These are phyloP conservation scores for Cephus nigrinus DNA, from an alignment of 2,888 invertebrate genomes.

Conservation along the genomic window DNA sequence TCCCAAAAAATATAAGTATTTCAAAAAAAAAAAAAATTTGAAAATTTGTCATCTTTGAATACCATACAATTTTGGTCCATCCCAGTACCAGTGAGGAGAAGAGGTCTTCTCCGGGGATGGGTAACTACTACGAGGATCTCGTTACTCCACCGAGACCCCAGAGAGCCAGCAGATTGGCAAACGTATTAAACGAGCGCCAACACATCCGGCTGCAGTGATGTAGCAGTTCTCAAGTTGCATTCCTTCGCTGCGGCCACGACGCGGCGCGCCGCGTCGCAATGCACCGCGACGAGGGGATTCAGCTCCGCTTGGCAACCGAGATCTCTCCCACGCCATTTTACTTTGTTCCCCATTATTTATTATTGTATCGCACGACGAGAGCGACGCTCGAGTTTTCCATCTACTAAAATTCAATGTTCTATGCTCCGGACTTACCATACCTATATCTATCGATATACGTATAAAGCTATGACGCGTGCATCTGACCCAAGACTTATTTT, in stretches of 20 bases:
- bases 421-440: no score
- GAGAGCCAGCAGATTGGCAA: not conserved
- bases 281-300: slow-evolving; percentile 18
- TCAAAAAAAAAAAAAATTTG: no score
- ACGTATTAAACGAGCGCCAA: slow-evolving; percentile 3
- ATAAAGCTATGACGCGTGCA: no score
- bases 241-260: not conserved
- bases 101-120: no score
- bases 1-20: no score
- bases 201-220: slow-evolving; percentile 6
- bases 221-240: slow-evolving; percentile 6
- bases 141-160: not conserved
- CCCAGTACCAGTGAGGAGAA: no score
- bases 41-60: no score
- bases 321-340: slow-evolving; percentile 39
- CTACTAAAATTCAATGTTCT: no score
- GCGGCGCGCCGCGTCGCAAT: slow-evolving; percentile 1
- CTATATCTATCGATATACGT: no score
- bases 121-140: not conserved
- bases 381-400: not conserved
- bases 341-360: slow-evolving; percentile 36
- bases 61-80: no score
- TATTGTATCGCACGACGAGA: slow-evolving; percentile 23
- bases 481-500: no score
- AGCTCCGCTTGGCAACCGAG: slow-evolving; percentile 38